phyloP scores from a whole-genome alignment of 30 jellyfish, hydroid and myxozoan species.

The Nemopilema nomurai region DNA sequence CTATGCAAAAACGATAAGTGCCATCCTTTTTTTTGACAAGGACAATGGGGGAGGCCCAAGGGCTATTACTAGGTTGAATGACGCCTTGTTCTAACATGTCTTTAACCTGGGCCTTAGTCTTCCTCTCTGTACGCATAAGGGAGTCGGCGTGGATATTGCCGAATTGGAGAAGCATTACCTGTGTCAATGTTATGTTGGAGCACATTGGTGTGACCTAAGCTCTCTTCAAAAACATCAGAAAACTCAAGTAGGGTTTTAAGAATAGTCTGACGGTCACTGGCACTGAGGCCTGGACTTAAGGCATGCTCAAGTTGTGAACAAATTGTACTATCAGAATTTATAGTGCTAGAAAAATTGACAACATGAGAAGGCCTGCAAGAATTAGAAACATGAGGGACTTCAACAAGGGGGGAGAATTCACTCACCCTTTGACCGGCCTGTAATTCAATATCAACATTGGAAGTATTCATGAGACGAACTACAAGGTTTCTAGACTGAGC shows the following conservation, averaged over 20 bases:
- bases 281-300: conserved; percentile 5
- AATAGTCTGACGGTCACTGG: conserved; percentile 4
- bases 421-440: conserved; percentile 21
- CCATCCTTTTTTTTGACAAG: conserved; percentile 61
- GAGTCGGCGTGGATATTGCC: conserved; percentile 29
- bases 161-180: no score
- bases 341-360: conserved; percentile 21
- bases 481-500: conserved; percentile 7
- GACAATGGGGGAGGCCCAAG: no score
- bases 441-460: no score
- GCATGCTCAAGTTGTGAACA: conserved; percentile 2
- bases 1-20: conserved; percentile 30
- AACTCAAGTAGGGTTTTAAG: conserved; percentile 16
- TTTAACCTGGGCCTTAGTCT: conserved; percentile 12
- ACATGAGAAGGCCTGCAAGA: background rate
- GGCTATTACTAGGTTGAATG: conserved; percentile 35
- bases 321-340: background rate
- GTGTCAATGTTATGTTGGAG: conserved; percentile 7
- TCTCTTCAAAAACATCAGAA: conserved; percentile 38
- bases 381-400: conserved; percentile 8
- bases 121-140: conserved; percentile 27
- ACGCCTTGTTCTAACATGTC: conserved; percentile 63
- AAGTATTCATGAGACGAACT: conserved; percentile 47
- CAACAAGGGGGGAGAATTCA: conserved; percentile 39
- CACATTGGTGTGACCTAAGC: conserved; percentile 36